Evolutionary conservation across 2,888 invertebrate genomes (phyloP).

Genomic region (Griposia aprilina): DNA sequence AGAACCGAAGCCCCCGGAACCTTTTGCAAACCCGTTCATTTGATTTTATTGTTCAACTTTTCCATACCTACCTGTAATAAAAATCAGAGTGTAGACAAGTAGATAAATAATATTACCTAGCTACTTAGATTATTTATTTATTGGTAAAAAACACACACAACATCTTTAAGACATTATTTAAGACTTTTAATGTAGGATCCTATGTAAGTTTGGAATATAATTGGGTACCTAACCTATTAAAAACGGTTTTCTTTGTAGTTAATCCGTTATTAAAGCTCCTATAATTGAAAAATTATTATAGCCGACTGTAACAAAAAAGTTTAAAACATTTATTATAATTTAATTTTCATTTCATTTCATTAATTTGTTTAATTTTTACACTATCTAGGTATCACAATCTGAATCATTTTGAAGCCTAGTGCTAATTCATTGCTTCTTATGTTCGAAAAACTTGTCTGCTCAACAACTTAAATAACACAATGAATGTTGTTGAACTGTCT

Average conservation of each 20-base stretch:
- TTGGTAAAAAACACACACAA: too few relatives aligned
- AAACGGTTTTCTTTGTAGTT: not conserved
- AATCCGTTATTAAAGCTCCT: not conserved
- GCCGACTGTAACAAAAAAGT: not conserved
- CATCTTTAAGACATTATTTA: too few relatives aligned
- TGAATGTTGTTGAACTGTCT: too few relatives aligned
- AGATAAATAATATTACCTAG: not conserved
- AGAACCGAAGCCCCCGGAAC: conserved; percentile 29
- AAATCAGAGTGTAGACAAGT: not conserved
- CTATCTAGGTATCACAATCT: too few relatives aligned
- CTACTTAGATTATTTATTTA: too few relatives aligned
- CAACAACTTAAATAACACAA: too few relatives aligned
- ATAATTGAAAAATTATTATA: not conserved
- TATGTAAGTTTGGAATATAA: not conserved
- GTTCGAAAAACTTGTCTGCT: too few relatives aligned
- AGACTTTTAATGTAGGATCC: not conserved
- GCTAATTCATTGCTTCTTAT: too few relatives aligned
- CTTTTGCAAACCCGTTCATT: conserved; percentile 29
- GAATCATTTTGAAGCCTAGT: too few relatives aligned
- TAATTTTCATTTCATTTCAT: too few relatives aligned
- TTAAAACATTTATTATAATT: not conserved
- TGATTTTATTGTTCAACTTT: not conserved
- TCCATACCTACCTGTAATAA: not conserved
- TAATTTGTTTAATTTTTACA: too few relatives aligned
- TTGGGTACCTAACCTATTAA: not conserved